phyloP scores from a whole-genome alignment of 2,888 invertebrate genomes.

The Watsonalla binaria region DNA sequence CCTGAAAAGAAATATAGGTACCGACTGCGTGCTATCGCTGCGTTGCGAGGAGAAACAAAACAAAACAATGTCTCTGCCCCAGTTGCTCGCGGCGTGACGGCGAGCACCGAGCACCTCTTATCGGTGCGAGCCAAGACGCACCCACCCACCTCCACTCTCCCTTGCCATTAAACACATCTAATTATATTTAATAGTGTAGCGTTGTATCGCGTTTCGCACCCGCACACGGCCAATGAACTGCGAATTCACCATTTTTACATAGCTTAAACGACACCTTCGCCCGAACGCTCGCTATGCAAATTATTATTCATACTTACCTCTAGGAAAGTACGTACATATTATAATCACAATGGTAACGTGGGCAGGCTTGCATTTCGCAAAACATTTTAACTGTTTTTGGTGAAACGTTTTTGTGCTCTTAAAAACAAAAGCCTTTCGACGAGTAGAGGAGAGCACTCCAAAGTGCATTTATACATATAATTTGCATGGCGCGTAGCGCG shows the following conservation, averaged over 20 bases:
- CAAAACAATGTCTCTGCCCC: constrained; percentile 46
- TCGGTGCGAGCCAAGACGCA: constrained; percentile 34
- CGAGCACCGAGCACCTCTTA: constrained; percentile 28
- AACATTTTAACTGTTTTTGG: neutral
- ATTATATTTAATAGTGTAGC: constrained; percentile 6
- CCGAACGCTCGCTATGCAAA: no score
- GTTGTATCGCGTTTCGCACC: constrained; percentile 17
- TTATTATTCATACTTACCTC: no score
- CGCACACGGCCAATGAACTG: constrained; percentile 32
- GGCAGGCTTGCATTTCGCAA: neutral
- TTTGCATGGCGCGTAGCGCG: no score
- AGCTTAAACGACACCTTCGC: constrained; percentile 4
- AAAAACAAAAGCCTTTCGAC: no score
- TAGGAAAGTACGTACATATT: no score
- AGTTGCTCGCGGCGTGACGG: constrained; percentile 55
- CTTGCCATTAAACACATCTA: constrained; percentile 14
- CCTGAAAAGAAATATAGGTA: no score
- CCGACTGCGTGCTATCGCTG: neutral
- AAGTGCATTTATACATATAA: no score
- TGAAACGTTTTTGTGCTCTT: no score
- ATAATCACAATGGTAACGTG: neutral
- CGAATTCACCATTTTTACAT: constrained; percentile 20
- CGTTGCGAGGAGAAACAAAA: constrained; percentile 19
- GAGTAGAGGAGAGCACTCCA: no score
- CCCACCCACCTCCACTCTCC: constrained; percentile 20